Evolutionary conservation across 2,888 invertebrate species (phyloP), one percentile per base, ranked within the genome.

Genomic region (Silvanus unidentatus): DNA sequence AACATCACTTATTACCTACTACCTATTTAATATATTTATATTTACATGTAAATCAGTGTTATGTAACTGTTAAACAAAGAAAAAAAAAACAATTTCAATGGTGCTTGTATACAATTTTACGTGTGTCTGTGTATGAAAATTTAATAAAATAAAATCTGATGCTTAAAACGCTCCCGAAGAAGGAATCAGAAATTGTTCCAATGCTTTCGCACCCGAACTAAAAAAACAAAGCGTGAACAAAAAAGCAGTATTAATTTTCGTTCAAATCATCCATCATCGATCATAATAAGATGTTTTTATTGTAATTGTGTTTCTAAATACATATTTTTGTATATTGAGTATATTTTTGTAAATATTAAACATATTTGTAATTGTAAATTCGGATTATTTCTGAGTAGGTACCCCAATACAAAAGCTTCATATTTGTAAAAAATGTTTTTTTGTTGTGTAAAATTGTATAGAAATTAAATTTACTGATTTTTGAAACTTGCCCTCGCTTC

Each of bases 161-260:
- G 58, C 58, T 59, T 59, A 55, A n/a, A 39, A 41, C 29, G 42
- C 27, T 5, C 6, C 11, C 10, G 16, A 11, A 38, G 16, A 30
- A 15, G 15, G 3, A 34, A 42, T 49, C 55, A 44, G 48, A 57
- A 52, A 53, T 58, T 52, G 53, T 54, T 53, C 45, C 11, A 32
- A 12, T 28, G 30, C 32, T 52, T 53, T 48, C 48, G 54, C 54
- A 47, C 12, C 32, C n/a, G 11, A 32, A 32, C 32, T 8, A 32
- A 32, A 32, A 32, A 32, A 8, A 28, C 6, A 10, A 32, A 11
- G 59, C 62, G 58, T 62, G 58, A 56, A 59, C 47, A 54, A 50
- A 54, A 49, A 54, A 57, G 61, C 64, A 64, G 64, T 64, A 64
- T 64, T 64, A 63, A 54, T 49, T 53, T 62, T 55, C 51, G 57